phyloP scores from a whole-genome alignment of 2,113 vertebrate species.

The Rhinoderma darwinii region DNA sequence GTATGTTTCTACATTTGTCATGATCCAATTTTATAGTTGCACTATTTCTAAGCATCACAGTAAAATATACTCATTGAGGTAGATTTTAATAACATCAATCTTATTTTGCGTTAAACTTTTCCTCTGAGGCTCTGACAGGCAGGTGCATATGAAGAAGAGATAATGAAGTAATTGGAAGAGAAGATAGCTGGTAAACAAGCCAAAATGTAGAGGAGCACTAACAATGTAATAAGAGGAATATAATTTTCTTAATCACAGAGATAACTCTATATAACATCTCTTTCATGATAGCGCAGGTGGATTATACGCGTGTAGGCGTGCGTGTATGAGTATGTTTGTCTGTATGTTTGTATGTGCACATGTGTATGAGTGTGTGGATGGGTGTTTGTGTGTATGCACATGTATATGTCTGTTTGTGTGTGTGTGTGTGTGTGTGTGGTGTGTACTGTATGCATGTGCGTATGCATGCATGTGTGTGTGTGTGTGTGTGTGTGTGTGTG shows the following conservation, averaged over 20 bases:
- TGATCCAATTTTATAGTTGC: background rate
- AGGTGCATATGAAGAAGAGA: conserved; percentile 11
- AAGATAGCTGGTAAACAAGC: conserved; percentile 1
- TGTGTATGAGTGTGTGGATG: background rate
- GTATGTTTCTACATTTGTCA: background rate
- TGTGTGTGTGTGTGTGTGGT: no score
- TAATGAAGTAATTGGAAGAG: conserved; percentile 24
- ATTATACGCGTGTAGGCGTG: background rate
- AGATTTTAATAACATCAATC: background rate
- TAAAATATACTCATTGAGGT: background rate
- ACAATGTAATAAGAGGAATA: background rate
- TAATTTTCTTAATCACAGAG: background rate
- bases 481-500: no score
- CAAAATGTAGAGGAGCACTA: background rate
- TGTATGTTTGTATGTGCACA: background rate
- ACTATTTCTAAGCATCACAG: background rate
- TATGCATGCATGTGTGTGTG: no score
- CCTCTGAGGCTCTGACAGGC: background rate
- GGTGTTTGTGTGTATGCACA: no score
- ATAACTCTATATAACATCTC: background rate
- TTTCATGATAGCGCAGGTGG: background rate
- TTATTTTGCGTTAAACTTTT: background rate
- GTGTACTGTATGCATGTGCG: no score
- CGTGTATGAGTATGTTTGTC: background rate
- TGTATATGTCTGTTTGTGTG: no score